Conservation (phyloP, 92 coral and sea anemone genomes). For the Epizoanthus ramosus region DNA sequence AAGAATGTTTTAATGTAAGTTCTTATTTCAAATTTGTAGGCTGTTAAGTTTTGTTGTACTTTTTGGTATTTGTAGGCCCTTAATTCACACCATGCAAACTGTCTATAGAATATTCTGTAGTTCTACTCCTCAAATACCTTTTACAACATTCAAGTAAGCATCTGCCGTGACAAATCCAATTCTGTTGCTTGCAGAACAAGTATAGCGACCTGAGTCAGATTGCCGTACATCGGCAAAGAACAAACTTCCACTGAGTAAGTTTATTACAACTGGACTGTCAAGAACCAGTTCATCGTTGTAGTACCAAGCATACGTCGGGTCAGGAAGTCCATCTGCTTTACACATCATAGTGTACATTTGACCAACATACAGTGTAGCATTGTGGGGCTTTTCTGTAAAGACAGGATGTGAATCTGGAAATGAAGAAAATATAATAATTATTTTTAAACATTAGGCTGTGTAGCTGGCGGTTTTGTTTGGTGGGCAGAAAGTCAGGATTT, state of each 20-base stretch:
- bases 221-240: constrained; percentile 42
- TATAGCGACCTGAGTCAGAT: constrained; percentile 57
- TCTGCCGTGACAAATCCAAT: constrained; percentile 53
- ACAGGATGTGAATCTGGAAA: constrained; percentile 53
- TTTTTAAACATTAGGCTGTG: no score
- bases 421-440: background rate
- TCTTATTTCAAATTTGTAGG: no score
- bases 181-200: constrained; percentile 64
- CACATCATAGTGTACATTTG: constrained; percentile 61
- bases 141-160: constrained; percentile 63
- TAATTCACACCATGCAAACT: no score
- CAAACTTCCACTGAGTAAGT: constrained; percentile 37
- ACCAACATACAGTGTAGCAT: constrained; percentile 64
- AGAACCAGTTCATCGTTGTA: constrained; percentile 33
- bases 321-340: constrained; percentile 71
- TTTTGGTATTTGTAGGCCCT: no score
- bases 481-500: no score
- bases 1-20: no score
- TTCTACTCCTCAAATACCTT: constrained; percentile 51
- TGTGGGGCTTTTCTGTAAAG: constrained; percentile 58
- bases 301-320: constrained; percentile 70
- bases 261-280: constrained; percentile 11
- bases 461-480: no score
- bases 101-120: background rate
- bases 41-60: no score